Evolutionary conservation across 1,140 invertebrate genomes (phyloP), one percentile per base, ranked within the genome.

Genomic region (Achroia grisella): DNA sequence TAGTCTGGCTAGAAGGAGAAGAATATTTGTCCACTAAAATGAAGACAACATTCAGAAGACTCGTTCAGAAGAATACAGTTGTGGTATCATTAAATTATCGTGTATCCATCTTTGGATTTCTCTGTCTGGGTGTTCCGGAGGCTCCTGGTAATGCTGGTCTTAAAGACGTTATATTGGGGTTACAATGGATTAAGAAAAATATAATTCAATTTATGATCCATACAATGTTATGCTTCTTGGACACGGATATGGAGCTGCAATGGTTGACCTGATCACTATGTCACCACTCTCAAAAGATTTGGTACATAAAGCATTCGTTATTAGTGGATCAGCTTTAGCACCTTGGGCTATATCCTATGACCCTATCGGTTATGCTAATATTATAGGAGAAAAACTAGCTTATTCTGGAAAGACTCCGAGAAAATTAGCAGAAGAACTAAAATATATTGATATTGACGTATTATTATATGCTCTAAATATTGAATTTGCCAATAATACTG

Each of bases 291-390:
- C 88, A 0, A 59, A 65, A 61, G 82, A 81, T 8, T 71, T 91
- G 4, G 86, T 90, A 11, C 89, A 91, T 43, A 83, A 87, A 54
- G 88, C 82, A 11, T 72, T 87, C 23, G 75, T 86, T 34, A 80
- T 89, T 70, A 91, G 91, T 75, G 92, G 92, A 3, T 89, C 90
- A 4, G 89, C 89, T 9, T 67, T 93, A 28, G 88, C 88, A 54
- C 87, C 90, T 2, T 93, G 91, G 91, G 88, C 91, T 8, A 79
- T 91, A 0, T 74, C 90, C n/a, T 80, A 86, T 31, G 78, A 90
- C 40, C 87, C 90, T 0, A 51, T 86, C 3, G 75, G 83, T n/a
- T 65, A 71, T 31, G 79, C 81, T n/a, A 9, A 62, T 33, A 33
- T 58, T n/a, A 44, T 85, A 8, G 70, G 66, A 2, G 47, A 41